Conservation (phyloP, 2,888 invertebrate species). For the Andrena camellia region DNA sequence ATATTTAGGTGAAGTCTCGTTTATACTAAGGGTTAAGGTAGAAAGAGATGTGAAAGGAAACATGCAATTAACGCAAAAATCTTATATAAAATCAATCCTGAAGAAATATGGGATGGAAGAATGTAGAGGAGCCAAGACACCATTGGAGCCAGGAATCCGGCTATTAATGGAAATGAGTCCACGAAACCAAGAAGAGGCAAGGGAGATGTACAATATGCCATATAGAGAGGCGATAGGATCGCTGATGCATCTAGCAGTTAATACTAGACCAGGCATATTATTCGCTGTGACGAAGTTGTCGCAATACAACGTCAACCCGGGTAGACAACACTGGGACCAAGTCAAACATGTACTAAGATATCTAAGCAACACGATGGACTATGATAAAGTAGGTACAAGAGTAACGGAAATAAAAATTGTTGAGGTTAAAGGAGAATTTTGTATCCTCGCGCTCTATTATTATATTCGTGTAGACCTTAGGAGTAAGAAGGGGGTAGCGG, state of each 20-base stretch:
- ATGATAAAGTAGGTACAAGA: not conserved
- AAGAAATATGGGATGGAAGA: too few species aligned
- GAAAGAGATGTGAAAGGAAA: too few species aligned
- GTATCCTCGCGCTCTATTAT: too few species aligned
- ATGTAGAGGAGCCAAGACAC: too few species aligned
- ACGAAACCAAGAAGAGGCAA: not conserved
- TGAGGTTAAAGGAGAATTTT: not conserved
- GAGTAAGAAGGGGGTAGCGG: too few species aligned
- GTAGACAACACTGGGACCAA: slow-evolving; percentile 25
- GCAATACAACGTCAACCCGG: slow-evolving; percentile 22
- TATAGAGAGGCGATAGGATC: slow-evolving; percentile 9
- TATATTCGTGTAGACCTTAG: too few species aligned
- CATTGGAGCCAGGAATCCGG: too few species aligned
- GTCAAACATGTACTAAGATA: slow-evolving; percentile 40
- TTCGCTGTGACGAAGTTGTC: slow-evolving; percentile 15
- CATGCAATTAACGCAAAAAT: not conserved
- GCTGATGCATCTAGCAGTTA: not conserved
- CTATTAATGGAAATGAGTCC: not conserved
- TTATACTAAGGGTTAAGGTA: too few species aligned
- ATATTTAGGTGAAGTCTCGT: too few species aligned
- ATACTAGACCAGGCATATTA: slow-evolving; percentile 7
- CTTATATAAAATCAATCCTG: not conserved
- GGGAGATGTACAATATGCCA: not conserved
- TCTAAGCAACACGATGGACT: slow-evolving; percentile 15
- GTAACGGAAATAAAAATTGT: not conserved